Evolutionary conservation across 2,888 invertebrate genomes (phyloP), one percentile per base, ranked within the genome.

Genomic region (Syrista parreyssii): DNA sequence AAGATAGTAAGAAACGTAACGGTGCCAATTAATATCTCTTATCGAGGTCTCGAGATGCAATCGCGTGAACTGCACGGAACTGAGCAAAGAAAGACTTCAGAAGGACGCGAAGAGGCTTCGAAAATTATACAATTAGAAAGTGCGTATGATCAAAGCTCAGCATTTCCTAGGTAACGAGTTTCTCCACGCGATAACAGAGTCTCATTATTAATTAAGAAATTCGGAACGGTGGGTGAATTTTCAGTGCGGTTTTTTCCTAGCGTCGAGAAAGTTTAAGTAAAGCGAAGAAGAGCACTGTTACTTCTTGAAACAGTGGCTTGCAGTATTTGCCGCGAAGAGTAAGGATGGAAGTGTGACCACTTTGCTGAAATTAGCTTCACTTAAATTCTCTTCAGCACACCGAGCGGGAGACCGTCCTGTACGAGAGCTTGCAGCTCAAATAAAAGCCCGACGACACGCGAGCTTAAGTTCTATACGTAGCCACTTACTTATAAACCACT

Each of bases 341-440:
- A 55, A 55, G 40, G 40, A 55, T 23, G 40, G 23, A 68, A 81
- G 75, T 75, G 76, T 80, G 80, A 82, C 78, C 80, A 82, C 80
- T 83, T 79, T 79, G 74, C 75, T 80, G 80, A 82, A 86, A 86
- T 87, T 84, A 85, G 83, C 83, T 81, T 80, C 82, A 79, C 85
- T 86, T 82, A 83, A 85, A 85, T 83, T 83, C 83, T 83, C 79
- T 79, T 75, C 80, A 74, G 74, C 40, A 71, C 79, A 78, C 78
- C 82, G 75, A 30, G 30, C 74, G 35, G 15, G 35, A 55, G 23
- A 55, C 23, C 40, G 40, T 55, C 40, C 40, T 55, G 40, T 23
- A 9, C 23, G 40, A 23, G 40, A 55, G 40, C 40, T 55, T 55
- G 35, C n/a, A 35, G 35, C 74, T 74, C 71, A 33, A 33, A 30